Percentiles rank a stretch among this genome's conserved stretches.
Evolutionary conservation across 1,140 invertebrate genomes (phyloP).

Genomic region (Delia radicum): DNA sequence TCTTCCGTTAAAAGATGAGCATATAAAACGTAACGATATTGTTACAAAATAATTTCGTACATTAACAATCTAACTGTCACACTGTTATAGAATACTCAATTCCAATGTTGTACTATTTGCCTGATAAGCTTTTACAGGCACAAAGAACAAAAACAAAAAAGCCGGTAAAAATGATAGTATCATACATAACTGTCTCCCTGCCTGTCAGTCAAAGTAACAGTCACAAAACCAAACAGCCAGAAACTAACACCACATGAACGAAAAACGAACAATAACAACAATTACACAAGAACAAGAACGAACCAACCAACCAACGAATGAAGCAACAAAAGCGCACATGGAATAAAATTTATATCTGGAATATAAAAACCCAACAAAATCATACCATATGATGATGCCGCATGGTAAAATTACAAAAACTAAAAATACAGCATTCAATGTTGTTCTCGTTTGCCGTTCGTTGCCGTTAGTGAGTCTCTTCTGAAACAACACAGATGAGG

Average conservation of each 20-base stretch:
- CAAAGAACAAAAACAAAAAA: background rate
- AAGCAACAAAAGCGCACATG: background rate
- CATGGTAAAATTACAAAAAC: background rate
- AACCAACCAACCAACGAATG: too few species aligned
- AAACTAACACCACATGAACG: slow-evolving; percentile 7
- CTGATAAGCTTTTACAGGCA: background rate
- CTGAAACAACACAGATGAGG: background rate
- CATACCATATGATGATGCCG: background rate
- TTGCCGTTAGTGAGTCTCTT: too few species aligned
- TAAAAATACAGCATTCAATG: background rate
- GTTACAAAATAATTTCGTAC: too few species aligned
- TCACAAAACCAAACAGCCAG: slow-evolving; percentile 15
- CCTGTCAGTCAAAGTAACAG: slow-evolving; percentile 13
- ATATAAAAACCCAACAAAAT: background rate
- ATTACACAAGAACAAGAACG: background rate
- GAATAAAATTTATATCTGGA: background rate
- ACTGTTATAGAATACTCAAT: background rate
- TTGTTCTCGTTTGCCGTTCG: too few species aligned
- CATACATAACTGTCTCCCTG: background rate
- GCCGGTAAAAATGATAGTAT: background rate
- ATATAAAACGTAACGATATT: too few species aligned
- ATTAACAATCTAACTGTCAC: too few species aligned
- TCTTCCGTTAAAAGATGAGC: too few species aligned
- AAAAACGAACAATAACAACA: background rate
- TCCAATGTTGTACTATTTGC: background rate